Percentiles rank a stretch among this genome's conserved stretches.
Conservation (phyloP, 2,113 vertebrate genomes). For the Protobothrops flavoviridis region DNA sequence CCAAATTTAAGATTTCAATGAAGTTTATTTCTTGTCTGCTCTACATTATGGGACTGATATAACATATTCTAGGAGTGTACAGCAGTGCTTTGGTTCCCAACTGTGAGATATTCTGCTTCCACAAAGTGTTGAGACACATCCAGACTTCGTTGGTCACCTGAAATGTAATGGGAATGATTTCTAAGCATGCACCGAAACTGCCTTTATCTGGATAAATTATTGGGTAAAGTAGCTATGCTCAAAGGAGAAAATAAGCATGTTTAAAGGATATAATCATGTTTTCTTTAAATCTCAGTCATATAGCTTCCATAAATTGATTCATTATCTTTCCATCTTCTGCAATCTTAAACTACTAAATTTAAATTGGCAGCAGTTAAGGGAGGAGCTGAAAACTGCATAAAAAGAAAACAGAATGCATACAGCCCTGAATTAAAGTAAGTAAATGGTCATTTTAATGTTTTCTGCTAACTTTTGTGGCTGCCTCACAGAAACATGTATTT, state of each 20-base stretch:
- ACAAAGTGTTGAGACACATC: background rate
- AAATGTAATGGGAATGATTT: background rate
- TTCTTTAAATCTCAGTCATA: background rate
- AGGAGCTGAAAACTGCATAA: background rate
- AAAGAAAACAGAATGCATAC: background rate
- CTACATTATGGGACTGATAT: background rate
- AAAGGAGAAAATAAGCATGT: background rate
- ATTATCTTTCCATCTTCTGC: background rate
- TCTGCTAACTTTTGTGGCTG: background rate
- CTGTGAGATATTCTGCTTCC: background rate
- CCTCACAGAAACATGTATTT: background rate
- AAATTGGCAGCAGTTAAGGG: background rate
- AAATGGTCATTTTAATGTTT: background rate
- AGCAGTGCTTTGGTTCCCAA: background rate
- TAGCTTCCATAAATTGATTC: background rate
- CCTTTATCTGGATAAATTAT: background rate
- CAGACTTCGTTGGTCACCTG: background rate
- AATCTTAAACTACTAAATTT: background rate
- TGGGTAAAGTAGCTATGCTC: background rate
- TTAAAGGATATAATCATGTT: background rate
- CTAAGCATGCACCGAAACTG: background rate
- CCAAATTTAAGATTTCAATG: background rate
- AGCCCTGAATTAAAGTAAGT: background rate
- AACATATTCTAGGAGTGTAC: background rate
- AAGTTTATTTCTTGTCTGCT: background rate